Conservation (phyloP, 1,140 invertebrate species). For the Sogatella furcifera region DNA sequence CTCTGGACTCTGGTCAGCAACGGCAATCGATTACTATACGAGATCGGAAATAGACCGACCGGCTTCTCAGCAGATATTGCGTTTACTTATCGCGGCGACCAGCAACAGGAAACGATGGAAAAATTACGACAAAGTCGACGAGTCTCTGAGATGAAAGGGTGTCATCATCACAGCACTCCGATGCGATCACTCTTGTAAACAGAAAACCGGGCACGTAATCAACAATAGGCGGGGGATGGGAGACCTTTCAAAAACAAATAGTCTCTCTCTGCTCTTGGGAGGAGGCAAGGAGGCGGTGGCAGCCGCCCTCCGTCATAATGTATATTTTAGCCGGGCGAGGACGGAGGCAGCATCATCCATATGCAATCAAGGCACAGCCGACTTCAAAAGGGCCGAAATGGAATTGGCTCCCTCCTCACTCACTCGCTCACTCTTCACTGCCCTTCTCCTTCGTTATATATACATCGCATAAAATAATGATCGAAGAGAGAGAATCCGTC, state of each 20-base stretch:
- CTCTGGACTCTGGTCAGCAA: too few species aligned
- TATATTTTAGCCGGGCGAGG: conserved; percentile 20
- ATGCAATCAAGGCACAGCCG: conserved; percentile 20
- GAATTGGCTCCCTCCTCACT: conserved; percentile 18
- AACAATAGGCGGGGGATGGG: neutral
- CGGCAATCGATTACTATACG: too few species aligned
- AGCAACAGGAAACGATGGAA: too few species aligned
- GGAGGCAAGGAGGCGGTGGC: neutral
- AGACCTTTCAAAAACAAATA: conserved; percentile 2
- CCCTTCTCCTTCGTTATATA: conserved; percentile 17
- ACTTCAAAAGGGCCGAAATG: conserved; percentile 21
- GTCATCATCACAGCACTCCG: too few species aligned
- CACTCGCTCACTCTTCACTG: neutral
- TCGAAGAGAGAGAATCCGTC: conserved; percentile 22
- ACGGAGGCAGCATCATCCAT: conserved; percentile 16
- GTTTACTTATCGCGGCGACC: too few species aligned
- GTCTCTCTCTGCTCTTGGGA: neutral
- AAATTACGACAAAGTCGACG: too few species aligned
- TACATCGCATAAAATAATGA: conserved; percentile 26
- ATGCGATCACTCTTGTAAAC: too few species aligned
- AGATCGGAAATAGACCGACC: too few species aligned
- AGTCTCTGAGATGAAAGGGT: too few species aligned
- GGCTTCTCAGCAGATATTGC: too few species aligned
- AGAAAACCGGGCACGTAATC: neutral
- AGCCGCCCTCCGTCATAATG: conserved; percentile 20